Conservation (phyloP, 2,797 vertebrate species). For the Sebastes nivosus region DNA sequence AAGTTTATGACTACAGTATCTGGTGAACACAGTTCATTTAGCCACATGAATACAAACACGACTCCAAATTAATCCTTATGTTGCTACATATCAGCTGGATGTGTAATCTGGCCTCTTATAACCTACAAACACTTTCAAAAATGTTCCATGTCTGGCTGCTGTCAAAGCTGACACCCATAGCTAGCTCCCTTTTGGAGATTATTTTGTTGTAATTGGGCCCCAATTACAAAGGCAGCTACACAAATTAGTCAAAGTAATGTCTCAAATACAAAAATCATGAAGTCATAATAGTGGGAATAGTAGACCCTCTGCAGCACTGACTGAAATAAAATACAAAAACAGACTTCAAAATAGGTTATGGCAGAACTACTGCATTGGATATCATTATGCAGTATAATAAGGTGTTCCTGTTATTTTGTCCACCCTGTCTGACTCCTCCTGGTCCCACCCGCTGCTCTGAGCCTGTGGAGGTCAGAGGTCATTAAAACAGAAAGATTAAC, state of each 20-base stretch:
- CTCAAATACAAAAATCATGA: neutral
- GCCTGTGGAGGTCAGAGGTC: conserved; percentile 46
- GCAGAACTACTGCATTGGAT: neutral
- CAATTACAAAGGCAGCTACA: neutral
- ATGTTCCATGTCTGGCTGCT: neutral
- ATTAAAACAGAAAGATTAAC: conserved; percentile 43
- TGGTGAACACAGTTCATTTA: neutral
- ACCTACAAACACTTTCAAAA: neutral
- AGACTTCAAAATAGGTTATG: neutral
- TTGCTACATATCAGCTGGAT: neutral
- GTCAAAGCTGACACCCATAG: neutral
- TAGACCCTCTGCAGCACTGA: neutral
- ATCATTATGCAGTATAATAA: neutral
- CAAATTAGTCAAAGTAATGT: neutral
- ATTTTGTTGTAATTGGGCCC: neutral
- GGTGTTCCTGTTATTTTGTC: conserved; percentile 11
- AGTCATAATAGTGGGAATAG: neutral
- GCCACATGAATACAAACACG: neutral
- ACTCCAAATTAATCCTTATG: neutral
- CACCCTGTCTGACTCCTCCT: neutral
- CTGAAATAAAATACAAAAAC: neutral
- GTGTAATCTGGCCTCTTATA: neutral
- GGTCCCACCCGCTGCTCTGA: conserved; percentile 5
- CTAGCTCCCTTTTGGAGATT: neutral
- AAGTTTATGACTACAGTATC: neutral